Percentiles rank a stretch among this genome's conserved stretches.
These are phyloP conservation scores for Mactromeris polynyma DNA, from an alignment of 2,888 invertebrate species.

Conservation along the genomic window DNA sequence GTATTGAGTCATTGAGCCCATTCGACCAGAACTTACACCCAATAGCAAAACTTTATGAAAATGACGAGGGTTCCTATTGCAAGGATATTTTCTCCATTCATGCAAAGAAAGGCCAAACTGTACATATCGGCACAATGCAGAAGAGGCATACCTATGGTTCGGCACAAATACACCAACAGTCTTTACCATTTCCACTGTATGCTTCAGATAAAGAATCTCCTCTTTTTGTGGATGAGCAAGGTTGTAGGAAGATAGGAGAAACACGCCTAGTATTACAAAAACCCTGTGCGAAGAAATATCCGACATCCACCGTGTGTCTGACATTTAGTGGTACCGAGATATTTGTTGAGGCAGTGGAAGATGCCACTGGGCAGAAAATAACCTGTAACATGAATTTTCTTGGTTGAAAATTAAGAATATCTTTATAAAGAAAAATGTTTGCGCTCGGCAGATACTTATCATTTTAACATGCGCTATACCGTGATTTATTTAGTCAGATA, in stretches of 20 bases:
- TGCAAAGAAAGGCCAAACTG: conserved; percentile 30
- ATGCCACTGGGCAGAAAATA: not conserved
- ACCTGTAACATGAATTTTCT: not conserved
- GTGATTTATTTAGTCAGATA: no score
- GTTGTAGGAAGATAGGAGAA: conserved; percentile 40
- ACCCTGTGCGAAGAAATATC: not conserved
- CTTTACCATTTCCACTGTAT: conserved; percentile 24
- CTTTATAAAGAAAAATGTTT: no score
- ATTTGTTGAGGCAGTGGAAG: not conserved
- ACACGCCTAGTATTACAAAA: conserved; percentile 9
- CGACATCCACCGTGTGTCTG: not conserved
- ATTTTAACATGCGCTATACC: no score
- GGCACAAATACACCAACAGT: not conserved
- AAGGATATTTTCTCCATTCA: conserved; percentile 26
- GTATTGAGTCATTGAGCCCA: not conserved
- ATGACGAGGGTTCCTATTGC: not conserved
- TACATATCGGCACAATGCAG: conserved; percentile 24
- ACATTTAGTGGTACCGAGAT: not conserved
- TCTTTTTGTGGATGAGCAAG: conserved; percentile 28
- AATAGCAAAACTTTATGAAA: not conserved
- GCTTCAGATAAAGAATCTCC: conserved; percentile 29
- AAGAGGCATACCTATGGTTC: conserved; percentile 9
- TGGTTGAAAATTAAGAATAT: not conserved
- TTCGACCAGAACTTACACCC: not conserved
- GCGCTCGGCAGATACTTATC: no score